A percentile compares a stretch with the other conserved stretches of the same genome.
Conservation (phyloP, 2,113 vertebrate species). For the Dicaeum eximium region DNA sequence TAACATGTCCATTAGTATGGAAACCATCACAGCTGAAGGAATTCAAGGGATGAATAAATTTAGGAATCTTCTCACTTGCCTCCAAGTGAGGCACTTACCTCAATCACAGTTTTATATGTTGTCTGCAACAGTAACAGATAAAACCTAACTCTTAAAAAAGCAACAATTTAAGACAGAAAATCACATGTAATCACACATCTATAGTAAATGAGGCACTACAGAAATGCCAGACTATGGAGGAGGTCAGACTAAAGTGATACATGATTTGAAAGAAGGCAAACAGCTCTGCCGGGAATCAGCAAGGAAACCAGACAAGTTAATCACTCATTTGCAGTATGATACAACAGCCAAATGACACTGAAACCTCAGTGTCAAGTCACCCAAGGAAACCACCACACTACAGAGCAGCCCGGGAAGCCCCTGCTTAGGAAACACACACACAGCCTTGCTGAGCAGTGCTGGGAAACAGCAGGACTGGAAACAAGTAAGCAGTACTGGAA, state of each 20-base stretch:
- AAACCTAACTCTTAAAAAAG: neutral
- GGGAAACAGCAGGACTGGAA: neutral
- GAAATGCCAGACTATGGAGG: neutral
- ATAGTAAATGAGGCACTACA: neutral
- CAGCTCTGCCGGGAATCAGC: neutral
- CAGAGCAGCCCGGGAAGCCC: neutral
- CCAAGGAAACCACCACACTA: rapidly evolving
- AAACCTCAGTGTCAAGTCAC: neutral
- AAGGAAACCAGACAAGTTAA: neutral
- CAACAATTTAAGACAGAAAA: neutral
- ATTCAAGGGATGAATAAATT: neutral
- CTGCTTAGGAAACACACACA: neutral
- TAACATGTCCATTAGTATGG: neutral
- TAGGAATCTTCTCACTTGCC: neutral
- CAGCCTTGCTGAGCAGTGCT: rapidly evolving
- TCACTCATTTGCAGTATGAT: neutral
- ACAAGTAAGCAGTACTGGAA: neutral
- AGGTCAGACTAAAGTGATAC: neutral
- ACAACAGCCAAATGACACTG: neutral
- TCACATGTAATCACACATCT: neutral
- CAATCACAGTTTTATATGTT: neutral
- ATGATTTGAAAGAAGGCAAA: neutral
- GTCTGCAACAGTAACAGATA: neutral
- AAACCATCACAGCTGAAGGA: neutral
- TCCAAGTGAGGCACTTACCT: neutral